Percentiles rank a stretch among this genome's conserved stretches.
phyloP scores from a whole-genome alignment of 2,888 invertebrate species.

The Oscheius sp. region DNA sequence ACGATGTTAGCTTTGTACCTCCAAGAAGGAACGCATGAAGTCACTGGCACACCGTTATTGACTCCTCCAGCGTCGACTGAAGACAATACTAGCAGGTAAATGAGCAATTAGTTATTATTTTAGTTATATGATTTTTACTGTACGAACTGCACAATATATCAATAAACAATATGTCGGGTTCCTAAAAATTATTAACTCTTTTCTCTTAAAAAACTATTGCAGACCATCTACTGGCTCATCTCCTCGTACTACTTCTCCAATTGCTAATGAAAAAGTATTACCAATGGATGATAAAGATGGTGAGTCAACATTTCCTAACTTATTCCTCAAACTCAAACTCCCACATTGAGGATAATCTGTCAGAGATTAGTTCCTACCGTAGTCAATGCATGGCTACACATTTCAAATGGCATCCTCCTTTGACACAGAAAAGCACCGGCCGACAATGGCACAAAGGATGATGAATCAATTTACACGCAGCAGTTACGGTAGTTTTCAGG shows the following conservation, averaged over 20 bases:
- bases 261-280: conserved; percentile 54
- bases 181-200: too few species aligned
- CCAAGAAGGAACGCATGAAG: conserved; percentile 1
- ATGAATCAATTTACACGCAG: background rate
- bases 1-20: conserved; percentile 19
- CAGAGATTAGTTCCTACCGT: too few species aligned
- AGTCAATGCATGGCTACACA: background rate
- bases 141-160: too few species aligned
- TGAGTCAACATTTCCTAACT: conserved; percentile 17
- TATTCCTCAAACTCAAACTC: background rate
- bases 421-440: background rate
- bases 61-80: conserved; percentile 24
- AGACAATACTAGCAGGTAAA: conserved; percentile 21
- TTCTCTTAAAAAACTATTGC: too few species aligned
- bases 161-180: too few species aligned
- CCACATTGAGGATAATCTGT: too few species aligned
- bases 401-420: background rate
- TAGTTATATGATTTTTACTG: too few species aligned
- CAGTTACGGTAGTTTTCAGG: conserved; percentile 39
- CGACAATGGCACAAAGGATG: conserved; percentile 13
- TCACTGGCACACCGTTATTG: background rate
- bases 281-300: conserved; percentile 69
- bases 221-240: conserved; percentile 31
- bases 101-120: too few species aligned
- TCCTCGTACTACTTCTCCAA: conserved; percentile 38